phyloP scores from a whole-genome alignment of 2,797 vertebrate species.

The Enteromius afrohamiltoni region DNA sequence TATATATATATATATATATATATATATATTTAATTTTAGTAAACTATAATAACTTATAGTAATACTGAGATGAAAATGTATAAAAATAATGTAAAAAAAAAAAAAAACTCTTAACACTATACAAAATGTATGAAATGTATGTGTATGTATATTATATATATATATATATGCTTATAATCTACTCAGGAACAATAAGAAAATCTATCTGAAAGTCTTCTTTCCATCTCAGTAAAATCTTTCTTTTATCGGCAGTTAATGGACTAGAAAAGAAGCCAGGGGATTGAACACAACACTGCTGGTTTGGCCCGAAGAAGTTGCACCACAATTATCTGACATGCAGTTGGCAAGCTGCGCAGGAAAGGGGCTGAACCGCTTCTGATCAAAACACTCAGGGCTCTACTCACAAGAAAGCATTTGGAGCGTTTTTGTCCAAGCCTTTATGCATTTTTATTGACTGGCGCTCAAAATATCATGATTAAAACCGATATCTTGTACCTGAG shows the following conservation, averaged over 20 bases:
- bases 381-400: constrained; percentile 2
- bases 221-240: not conserved
- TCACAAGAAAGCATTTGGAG: not conserved
- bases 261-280: not conserved
- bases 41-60: not conserved
- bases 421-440: not conserved
- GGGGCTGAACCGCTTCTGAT: constrained; percentile 12
- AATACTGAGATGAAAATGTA: not conserved
- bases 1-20: too few relatives aligned
- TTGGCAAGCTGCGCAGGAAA: constrained; percentile 32
- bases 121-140: too few relatives aligned
- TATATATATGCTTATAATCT: not conserved
- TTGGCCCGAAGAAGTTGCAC: constrained; percentile 2
- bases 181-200: not conserved
- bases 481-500: not conserved
- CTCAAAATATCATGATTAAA: not conserved
- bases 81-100: too few relatives aligned
- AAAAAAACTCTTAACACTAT: too few relatives aligned
- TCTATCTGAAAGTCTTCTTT: not conserved
- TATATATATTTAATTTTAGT: not conserved
- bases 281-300: constrained; percentile 3
- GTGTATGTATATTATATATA: not conserved
- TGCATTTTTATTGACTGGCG: not conserved
- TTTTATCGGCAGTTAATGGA: not conserved
- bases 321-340: constrained; percentile 6